Evolutionary conservation across 2,113 vertebrate genomes (phyloP).

Genomic region (Silurus meridionalis): DNA sequence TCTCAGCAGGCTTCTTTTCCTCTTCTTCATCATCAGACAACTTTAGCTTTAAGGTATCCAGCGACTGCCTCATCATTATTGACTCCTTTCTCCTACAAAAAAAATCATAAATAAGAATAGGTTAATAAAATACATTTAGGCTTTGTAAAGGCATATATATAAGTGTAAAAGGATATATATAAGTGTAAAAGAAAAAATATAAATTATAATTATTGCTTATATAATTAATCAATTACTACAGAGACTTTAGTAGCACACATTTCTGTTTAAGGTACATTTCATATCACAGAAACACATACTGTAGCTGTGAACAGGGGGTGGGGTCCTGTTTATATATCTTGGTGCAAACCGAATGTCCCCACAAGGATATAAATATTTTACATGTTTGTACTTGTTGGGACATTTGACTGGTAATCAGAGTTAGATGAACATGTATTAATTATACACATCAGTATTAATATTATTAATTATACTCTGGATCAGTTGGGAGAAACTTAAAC

Average conservation of each 20-base stretch:
- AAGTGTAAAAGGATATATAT: too few relatives aligned
- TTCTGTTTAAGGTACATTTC: neutral
- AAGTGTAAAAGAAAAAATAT: too few relatives aligned
- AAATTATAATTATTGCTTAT: neutral
- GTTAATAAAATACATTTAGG: neutral
- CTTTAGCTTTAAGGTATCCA: slow-evolving; percentile 69
- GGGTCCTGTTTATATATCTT: neutral
- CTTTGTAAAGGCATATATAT: neutral
- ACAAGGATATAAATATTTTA: neutral
- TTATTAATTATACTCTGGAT: too few relatives aligned
- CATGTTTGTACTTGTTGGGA: neutral
- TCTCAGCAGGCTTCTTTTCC: slow-evolving; percentile 26
- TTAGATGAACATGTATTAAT: neutral
- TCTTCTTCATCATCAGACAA: slow-evolving; percentile 64
- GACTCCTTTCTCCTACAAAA: slow-evolving; percentile 69
- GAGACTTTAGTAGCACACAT: neutral
- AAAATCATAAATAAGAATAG: neutral
- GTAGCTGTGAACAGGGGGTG: neutral
- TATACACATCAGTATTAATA: neutral
- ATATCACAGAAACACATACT: neutral
- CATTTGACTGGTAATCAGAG: neutral
- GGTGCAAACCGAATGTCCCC: neutral
- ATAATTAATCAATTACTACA: neutral
- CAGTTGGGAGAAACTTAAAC: too few relatives aligned
- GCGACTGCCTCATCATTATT: slow-evolving; percentile 66